phyloP scores from a whole-genome alignment of 2,888 invertebrate species.

The Ophion obscuratus region DNA sequence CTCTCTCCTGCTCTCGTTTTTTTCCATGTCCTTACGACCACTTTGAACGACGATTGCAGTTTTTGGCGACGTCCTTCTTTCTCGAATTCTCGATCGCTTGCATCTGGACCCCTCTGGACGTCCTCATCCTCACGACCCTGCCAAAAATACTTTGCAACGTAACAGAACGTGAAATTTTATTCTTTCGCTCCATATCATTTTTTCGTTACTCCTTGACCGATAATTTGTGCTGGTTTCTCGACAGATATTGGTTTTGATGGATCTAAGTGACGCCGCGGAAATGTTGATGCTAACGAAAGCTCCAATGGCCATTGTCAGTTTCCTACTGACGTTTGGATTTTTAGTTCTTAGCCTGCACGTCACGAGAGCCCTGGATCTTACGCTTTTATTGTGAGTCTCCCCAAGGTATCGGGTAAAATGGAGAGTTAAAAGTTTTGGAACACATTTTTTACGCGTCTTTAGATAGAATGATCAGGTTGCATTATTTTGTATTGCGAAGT shows the following conservation, averaged over 20 bases:
- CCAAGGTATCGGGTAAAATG: background rate
- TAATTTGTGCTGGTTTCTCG: background rate
- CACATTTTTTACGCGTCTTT: background rate
- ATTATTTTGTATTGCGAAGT: background rate
- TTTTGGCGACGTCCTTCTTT: conserved; percentile 77
- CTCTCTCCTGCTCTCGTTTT: too few species aligned
- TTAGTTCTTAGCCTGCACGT: conserved; percentile 73
- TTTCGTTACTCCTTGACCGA: conserved; percentile 3
- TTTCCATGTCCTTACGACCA: background rate
- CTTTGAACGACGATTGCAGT: conserved; percentile 67
- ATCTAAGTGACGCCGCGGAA: conserved; percentile 65
- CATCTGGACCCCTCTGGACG: conserved; percentile 79
- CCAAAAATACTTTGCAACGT: conserved; percentile 73
- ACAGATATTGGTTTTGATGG: conserved; percentile 69
- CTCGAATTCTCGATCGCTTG: conserved; percentile 78
- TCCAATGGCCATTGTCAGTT: conserved; percentile 69
- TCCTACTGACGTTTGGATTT: conserved; percentile 70
- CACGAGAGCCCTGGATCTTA: conserved; percentile 74
- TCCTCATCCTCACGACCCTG: conserved; percentile 73
- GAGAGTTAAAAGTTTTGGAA: background rate
- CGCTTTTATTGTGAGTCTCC: conserved; percentile 70
- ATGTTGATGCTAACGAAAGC: conserved; percentile 64
- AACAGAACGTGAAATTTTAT: conserved; percentile 60
- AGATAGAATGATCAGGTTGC: background rate
- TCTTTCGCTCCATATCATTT: background rate